phyloP scores from a whole-genome alignment of 2,113 vertebrate genomes.

The Calyptommatus sinebrachiatus region DNA sequence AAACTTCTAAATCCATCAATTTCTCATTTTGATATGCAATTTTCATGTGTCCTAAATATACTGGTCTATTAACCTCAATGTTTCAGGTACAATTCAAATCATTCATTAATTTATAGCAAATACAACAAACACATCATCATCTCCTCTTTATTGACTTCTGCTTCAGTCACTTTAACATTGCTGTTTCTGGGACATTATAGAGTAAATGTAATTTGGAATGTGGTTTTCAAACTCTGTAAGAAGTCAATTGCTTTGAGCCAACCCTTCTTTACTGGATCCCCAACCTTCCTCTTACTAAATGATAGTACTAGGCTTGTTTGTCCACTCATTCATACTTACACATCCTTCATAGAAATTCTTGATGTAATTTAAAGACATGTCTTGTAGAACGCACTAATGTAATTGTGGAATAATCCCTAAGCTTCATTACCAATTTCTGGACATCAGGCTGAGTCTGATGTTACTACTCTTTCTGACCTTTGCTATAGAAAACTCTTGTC shows the following conservation, averaged over 20 bases:
- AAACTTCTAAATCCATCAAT: constrained; percentile 10
- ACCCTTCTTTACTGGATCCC: background rate
- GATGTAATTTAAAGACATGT: constrained; percentile 86
- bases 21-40: background rate
- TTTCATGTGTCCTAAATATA: background rate
- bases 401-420: constrained; percentile 49
- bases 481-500: constrained; percentile 72
- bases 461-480: constrained; percentile 55
- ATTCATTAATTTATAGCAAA: background rate
- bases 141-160: background rate
- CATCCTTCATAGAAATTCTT: constrained; percentile 88
- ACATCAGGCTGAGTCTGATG: constrained; percentile 57
- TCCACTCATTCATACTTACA: constrained; percentile 71
- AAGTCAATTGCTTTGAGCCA: background rate
- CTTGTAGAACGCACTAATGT: constrained; percentile 48
- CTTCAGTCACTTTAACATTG: background rate
- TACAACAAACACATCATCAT: background rate
- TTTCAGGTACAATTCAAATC: background rate
- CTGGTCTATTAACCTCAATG: constrained; percentile 4
- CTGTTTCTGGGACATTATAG: background rate
- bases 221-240: background rate
- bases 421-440: constrained; percentile 62
- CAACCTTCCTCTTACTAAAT: background rate
- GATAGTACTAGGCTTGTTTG: no score
- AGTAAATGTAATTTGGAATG: background rate